These are phyloP conservation scores for Pristionchus pacificus DNA, from an alignment of 1,140 invertebrate species.

Conservation along the genomic window DNA sequence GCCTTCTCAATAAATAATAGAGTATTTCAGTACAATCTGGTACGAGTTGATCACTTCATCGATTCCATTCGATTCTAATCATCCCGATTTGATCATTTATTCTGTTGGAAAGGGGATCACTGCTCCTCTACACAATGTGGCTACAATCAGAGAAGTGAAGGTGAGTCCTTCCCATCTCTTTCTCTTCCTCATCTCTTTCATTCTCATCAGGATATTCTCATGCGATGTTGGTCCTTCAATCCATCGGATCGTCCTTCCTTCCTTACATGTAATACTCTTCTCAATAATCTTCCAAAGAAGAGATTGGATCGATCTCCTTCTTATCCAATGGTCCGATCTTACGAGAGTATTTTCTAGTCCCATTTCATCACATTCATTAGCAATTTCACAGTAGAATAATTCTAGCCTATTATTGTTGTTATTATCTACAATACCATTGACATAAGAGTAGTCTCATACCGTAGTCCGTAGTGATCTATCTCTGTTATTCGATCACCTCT, in stretches of 20 bases:
- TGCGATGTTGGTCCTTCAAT: conserved; percentile 89
- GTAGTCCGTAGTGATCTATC: too few relatives aligned
- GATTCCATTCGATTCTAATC: conserved; percentile 88
- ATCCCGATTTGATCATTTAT: conserved; percentile 89
- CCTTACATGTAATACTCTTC: conserved; percentile 73
- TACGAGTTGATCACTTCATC: conserved; percentile 93
- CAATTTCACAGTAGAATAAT: too few relatives aligned
- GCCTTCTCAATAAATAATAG: too few relatives aligned
- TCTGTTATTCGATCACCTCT: too few relatives aligned
- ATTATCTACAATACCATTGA: too few relatives aligned
- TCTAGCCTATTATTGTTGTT: too few relatives aligned
- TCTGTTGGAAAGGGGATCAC: conserved; percentile 75
- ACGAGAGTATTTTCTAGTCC: conserved; percentile 24
- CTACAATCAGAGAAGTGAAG: conserved; percentile 91
- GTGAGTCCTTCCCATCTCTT: conserved; percentile 62
- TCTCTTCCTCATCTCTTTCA: neutral
- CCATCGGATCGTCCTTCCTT: conserved; percentile 82
- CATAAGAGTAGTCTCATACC: too few relatives aligned
- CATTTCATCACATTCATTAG: neutral
- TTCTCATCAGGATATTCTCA: conserved; percentile 79
- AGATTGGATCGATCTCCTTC: conserved; percentile 89
- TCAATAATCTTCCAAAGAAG: conserved; percentile 82
- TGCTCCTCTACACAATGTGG: conserved; percentile 84
- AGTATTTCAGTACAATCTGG: conserved; percentile 85
- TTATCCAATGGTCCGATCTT: conserved; percentile 67